Conservation (phyloP, 2,888 invertebrate genomes). For the Himalopsyche japonica region DNA sequence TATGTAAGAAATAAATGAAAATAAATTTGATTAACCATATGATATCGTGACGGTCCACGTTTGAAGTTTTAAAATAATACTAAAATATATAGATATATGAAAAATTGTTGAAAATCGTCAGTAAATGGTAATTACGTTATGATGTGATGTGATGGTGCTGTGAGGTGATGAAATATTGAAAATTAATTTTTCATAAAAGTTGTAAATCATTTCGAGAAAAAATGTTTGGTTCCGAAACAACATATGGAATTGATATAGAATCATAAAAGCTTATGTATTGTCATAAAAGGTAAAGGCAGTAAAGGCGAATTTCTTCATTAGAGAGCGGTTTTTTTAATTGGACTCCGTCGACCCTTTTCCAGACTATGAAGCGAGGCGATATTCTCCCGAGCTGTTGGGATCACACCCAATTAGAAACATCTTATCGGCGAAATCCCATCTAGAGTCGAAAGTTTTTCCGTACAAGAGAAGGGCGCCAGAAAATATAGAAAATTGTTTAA, state of each 20-base stretch:
- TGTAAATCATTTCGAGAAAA: not conserved
- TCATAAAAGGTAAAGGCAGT: not conserved
- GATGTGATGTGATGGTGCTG: no score
- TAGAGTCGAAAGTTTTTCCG: not conserved
- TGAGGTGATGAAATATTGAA: no score
- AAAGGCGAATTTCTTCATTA: not conserved
- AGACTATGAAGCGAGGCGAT: not conserved
- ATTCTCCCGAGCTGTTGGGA: not conserved
- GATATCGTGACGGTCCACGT: no score
- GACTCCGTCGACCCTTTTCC: not conserved
- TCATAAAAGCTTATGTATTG: not conserved
- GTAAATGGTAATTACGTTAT: no score
- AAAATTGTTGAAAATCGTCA: no score
- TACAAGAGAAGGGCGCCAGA: not conserved
- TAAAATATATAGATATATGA: no score
- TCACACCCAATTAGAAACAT: conserved; percentile 1
- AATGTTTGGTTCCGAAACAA: not conserved
- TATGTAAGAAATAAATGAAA: no score
- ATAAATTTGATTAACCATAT: no score
- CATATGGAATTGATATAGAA: not conserved
- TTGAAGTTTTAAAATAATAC: no score
- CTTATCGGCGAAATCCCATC: not conserved
- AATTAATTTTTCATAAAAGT: not conserved
- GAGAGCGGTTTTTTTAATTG: not conserved
- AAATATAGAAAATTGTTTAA: not conserved